phyloP scores from a whole-genome alignment of 2,797 vertebrate genomes.

The Etheostoma nigrum region DNA sequence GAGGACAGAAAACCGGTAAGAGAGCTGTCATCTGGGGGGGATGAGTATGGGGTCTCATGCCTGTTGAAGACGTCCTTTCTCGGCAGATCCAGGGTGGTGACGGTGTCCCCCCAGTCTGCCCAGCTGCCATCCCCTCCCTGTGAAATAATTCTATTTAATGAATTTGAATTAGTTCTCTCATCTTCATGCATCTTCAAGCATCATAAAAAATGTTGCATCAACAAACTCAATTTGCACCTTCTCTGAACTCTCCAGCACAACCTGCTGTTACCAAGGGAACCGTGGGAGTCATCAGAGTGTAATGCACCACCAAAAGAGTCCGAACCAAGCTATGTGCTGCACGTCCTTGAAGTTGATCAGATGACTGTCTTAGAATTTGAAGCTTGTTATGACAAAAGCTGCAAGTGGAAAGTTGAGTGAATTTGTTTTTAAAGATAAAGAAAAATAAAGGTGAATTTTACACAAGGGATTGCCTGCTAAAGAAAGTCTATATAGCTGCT shows the following conservation, averaged over 20 bases:
- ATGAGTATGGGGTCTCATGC: too few species aligned
- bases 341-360: slow-evolving; percentile 55
- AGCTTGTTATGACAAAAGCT: slow-evolving; percentile 15
- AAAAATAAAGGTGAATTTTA: slow-evolving; percentile 21
- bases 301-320: slow-evolving; percentile 54
- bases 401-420: slow-evolving; percentile 28
- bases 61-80: too few species aligned
- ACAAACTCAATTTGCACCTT: slow-evolving; percentile 74
- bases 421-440: slow-evolving; percentile 7
- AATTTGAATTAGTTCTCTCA: slow-evolving; percentile 3
- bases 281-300: slow-evolving; percentile 45
- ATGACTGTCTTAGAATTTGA: slow-evolving; percentile 7
- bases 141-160: not conserved
- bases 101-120: too few species aligned
- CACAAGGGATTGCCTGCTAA: not conserved
- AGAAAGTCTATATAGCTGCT: slow-evolving; percentile 23
- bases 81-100: too few species aligned
- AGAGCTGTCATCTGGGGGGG: too few species aligned
- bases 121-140: too few species aligned
- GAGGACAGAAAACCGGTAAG: too few species aligned
- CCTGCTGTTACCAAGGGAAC: slow-evolving; percentile 83
- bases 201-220: slow-evolving; percentile 67
- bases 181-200: slow-evolving; percentile 48
- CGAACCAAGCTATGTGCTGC: slow-evolving; percentile 34
- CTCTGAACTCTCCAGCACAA: slow-evolving; percentile 69